phyloP scores from a whole-genome alignment of 2,797 vertebrate species.

The Anguilla pacifica region DNA sequence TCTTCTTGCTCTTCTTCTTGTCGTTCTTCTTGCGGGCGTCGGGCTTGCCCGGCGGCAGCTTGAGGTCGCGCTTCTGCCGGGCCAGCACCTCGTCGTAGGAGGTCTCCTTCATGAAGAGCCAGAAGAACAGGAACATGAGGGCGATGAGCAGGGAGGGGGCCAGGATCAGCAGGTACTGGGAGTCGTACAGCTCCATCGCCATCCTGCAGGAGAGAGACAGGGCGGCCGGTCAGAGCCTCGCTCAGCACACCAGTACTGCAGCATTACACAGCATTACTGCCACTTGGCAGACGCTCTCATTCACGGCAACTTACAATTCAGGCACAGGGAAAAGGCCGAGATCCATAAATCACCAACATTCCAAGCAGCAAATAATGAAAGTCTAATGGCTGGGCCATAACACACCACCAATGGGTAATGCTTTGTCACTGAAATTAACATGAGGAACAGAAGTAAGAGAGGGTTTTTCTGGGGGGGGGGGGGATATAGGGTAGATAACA shows the following conservation, averaged over 20 bases:
- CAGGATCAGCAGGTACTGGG: conserved; percentile 93
- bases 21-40: conserved; percentile 90
- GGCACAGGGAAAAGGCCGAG: too few species aligned
- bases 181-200: conserved; percentile 95
- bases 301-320: not conserved
- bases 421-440: not conserved
- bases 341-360: too few species aligned
- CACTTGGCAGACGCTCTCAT: not conserved
- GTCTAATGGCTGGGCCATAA: too few species aligned
- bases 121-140: conserved; percentile 98
- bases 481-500: conserved; percentile 36
- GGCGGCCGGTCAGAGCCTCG: not conserved
- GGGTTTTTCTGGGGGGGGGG: not conserved
- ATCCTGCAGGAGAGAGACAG: conserved; percentile 64
- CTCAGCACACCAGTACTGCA: too few species aligned
- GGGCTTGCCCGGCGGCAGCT: conserved; percentile 77
- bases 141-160: conserved; percentile 91
- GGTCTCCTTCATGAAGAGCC: conserved; percentile 99
- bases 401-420: too few species aligned
- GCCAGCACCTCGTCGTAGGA: conserved; percentile 95
- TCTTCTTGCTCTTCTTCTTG: conserved; percentile 97
- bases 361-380: too few species aligned
- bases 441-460: not conserved
- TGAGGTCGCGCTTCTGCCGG: conserved; percentile 90
- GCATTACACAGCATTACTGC: not conserved